These are phyloP conservation scores for Ecliptopera silaceata DNA, from an alignment of 2,888 invertebrate species.

Conservation along the genomic window DNA sequence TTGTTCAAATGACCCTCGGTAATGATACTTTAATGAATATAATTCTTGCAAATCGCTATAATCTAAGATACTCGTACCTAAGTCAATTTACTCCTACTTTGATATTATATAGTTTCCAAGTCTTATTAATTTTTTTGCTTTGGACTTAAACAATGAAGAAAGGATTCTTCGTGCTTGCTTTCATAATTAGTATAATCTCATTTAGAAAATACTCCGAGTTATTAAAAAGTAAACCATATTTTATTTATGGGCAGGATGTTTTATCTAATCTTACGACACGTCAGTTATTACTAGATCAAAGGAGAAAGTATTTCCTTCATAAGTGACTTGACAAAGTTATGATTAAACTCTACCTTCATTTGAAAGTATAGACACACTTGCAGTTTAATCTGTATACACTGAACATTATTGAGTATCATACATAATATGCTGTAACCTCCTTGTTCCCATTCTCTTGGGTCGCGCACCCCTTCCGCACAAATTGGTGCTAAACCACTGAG, in stretches of 20 bases:
- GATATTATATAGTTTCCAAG: no score
- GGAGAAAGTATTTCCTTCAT: neutral
- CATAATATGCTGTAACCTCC: neutral
- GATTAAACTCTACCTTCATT: neutral
- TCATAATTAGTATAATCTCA: neutral
- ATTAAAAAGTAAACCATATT: neutral
- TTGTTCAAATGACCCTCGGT: conserved; percentile 32
- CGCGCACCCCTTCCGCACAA: conserved; percentile 12
- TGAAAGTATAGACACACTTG: no score
- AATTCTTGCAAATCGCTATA: neutral
- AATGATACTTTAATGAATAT: conserved; percentile 17
- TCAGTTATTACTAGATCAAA: neutral
- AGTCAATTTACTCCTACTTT: no score
- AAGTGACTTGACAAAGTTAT: neutral
- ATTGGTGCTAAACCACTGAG: conserved; percentile 16
- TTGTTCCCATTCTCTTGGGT: conserved; percentile 1
- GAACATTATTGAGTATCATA: no score
- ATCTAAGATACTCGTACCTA: neutral
- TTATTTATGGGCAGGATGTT: neutral
- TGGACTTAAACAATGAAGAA: no score
- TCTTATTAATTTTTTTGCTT: no score
- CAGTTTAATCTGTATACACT: no score
- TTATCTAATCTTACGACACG: neutral
- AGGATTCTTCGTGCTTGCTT: no score
- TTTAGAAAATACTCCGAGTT: neutral